These are phyloP conservation scores for Paralinhomoeus sp. DNA, from an alignment of 2,888 invertebrate species.

Conservation along the genomic window DNA sequence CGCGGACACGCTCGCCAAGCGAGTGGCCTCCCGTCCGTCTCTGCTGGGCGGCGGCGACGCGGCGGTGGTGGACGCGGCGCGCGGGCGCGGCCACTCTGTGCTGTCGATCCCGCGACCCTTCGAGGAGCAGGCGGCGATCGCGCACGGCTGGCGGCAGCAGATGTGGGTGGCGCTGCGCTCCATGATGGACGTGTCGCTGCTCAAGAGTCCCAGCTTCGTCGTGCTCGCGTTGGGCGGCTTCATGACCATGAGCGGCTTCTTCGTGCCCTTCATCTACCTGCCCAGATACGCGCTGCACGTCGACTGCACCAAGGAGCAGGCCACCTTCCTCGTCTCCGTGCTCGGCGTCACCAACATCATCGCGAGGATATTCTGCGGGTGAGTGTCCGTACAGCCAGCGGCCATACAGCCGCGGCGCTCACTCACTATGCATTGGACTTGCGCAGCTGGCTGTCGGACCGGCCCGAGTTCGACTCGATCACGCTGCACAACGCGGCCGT, in stretches of 20 bases:
- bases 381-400: background rate
- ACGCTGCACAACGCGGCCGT: constrained; percentile 69
- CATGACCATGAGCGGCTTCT: constrained; percentile 82
- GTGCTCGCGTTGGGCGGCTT: constrained; percentile 67
- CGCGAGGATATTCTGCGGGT: constrained; percentile 55
- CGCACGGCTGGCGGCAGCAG: background rate
- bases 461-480: constrained; percentile 57
- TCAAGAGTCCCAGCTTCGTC: constrained; percentile 64
- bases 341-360: constrained; percentile 77
- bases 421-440: no score
- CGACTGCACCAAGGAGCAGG: constrained; percentile 24
- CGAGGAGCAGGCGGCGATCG: background rate
- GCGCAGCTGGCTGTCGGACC: constrained; percentile 44
- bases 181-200: constrained; percentile 62
- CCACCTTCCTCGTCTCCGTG: constrained; percentile 50
- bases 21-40: no score
- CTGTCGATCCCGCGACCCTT: no score
- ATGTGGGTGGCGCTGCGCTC: constrained; percentile 10
- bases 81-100: no score
- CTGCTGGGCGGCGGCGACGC: no score
- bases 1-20: constrained; percentile 33
- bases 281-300: constrained; percentile 40
- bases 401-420: no score
- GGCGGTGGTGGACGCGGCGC: no score
- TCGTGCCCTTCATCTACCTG: constrained; percentile 68